A percentile compares a stretch with the other conserved stretches of the same genome.
Conservation (phyloP, 2,888 invertebrate genomes). For the Xestia xanthographa region DNA sequence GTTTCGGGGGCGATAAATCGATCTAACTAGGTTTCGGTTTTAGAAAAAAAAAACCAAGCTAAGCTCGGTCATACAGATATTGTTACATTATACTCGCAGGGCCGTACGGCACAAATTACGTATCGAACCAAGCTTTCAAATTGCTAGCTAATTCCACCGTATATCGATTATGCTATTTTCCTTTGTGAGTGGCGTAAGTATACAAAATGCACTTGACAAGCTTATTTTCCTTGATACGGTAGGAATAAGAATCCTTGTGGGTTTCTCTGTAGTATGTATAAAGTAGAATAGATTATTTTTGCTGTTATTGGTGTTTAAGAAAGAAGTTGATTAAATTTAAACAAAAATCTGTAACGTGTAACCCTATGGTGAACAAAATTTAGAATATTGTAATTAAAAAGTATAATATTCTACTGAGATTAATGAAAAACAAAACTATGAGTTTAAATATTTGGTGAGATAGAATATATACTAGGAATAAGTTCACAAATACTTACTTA, state of each 20-base stretch:
- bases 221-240: constrained; percentile 5
- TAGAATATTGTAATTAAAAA: too few relatives aligned
- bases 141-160: constrained; percentile 34
- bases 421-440: too few relatives aligned
- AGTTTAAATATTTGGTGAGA: too few relatives aligned
- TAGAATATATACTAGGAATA: too few relatives aligned
- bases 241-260: background rate
- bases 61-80: too few relatives aligned
- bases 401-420: too few relatives aligned
- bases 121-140: constrained; percentile 13
- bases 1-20: too few relatives aligned
- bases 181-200: constrained; percentile 32
- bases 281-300: background rate
- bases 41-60: too few relatives aligned
- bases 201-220: constrained; percentile 25
- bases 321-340: background rate
- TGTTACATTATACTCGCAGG: background rate
- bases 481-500: background rate
- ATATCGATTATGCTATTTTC: constrained; percentile 42
- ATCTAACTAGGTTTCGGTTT: too few relatives aligned
- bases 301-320: background rate
- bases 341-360: background rate
- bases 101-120: background rate
- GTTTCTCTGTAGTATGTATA: background rate
- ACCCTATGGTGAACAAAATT: too few relatives aligned